Base-by-base conservation (phyloP, 2,888 invertebrate genomes). In the Cephus nigrinus region DNA sequence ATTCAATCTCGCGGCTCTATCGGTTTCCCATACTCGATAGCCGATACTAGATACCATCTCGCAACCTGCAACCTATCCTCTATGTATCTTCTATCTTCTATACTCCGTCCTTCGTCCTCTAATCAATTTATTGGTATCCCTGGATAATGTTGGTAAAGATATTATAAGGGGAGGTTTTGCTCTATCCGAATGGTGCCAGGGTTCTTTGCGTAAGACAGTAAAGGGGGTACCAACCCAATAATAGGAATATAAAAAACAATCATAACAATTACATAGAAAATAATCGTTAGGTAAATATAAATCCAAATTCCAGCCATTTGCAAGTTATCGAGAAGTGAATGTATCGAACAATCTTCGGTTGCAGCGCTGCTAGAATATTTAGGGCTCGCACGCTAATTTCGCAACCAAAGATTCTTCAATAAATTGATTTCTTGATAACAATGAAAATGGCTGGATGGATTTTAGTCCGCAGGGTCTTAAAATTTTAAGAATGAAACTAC, bases 1-100 rank as follows among this genome's bases (percentile, higher is more conserved):
- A 84, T 86, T 82, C 86, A 85, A 88, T 87, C 86, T 85, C 86
- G 82, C 79, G 82, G 83, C 83, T 87, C 82, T 83, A 86, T 88
- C 86, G 84, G 85, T 84, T 86, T 83, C 83, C 83, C 84, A 84
- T 85, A 84, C 80, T 79, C 82, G 55, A 55, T 55, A 23, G 55
- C 55, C 23, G 55, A 55, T 55, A 55, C 23, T 55, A 23, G 55
- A 55, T 55, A 55, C 55, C 15, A 55, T 55, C 55, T 23, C 23
- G 23, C 23, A 55, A 55, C 55, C 55, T 55, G 55, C 55, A 55
- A 9, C 23, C 23, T 55, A 23, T 23, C 55, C 23, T 55, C 55
- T 55, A 9, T 55, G 55, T 9, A 55, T 55, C 55, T 5, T 55
- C 55, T 23, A 23, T 55, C 55, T 55, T 55, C 55, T 55, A 55